A percentile compares a stretch with the other conserved stretches of the same genome.
phyloP scores from a whole-genome alignment of 1,140 invertebrate genomes.

The Lasaia peninsularis region DNA sequence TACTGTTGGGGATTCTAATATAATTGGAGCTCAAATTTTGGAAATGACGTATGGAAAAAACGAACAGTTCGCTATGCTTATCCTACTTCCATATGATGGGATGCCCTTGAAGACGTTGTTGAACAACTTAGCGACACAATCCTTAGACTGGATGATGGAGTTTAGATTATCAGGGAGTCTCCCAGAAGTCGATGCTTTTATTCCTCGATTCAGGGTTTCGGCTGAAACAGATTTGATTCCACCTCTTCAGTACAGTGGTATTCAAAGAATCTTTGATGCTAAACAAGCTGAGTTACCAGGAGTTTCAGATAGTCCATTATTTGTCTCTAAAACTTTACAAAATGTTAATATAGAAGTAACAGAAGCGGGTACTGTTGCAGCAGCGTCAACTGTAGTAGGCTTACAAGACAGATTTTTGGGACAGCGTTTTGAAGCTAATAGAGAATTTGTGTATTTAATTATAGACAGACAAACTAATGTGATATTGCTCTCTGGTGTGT shows the following conservation, averaged over 20 bases:
- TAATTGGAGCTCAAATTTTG: slow-evolving; percentile 78
- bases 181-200: slow-evolving; percentile 78
- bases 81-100: slow-evolving; percentile 80
- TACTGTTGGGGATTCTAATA: slow-evolving; percentile 48
- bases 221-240: slow-evolving; percentile 77
- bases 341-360: slow-evolving; percentile 85
- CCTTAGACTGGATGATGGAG: slow-evolving; percentile 73
- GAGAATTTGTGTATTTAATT: slow-evolving; percentile 75
- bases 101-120: slow-evolving; percentile 56
- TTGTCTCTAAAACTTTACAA: slow-evolving; percentile 79
- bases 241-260: slow-evolving; percentile 80
- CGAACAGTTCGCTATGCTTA: slow-evolving; percentile 80
- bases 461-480: slow-evolving; percentile 60
- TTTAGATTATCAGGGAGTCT: slow-evolving; percentile 58
- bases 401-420: slow-evolving; percentile 71
- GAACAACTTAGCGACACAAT: slow-evolving; percentile 68
- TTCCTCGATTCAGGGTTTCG: slow-evolving; percentile 81
- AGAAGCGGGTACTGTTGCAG: slow-evolving; percentile 86
- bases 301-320: slow-evolving; percentile 77
- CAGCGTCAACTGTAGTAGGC: slow-evolving; percentile 81
- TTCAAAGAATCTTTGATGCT: slow-evolving; percentile 80
- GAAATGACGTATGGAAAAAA: slow-evolving; percentile 84
- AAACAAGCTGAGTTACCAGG: slow-evolving; percentile 80
- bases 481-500: slow-evolving; percentile 76
- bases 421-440: slow-evolving; percentile 73